phyloP scores from a whole-genome alignment of 1,140 invertebrate genomes.

The Drosophila trapezifrons region DNA sequence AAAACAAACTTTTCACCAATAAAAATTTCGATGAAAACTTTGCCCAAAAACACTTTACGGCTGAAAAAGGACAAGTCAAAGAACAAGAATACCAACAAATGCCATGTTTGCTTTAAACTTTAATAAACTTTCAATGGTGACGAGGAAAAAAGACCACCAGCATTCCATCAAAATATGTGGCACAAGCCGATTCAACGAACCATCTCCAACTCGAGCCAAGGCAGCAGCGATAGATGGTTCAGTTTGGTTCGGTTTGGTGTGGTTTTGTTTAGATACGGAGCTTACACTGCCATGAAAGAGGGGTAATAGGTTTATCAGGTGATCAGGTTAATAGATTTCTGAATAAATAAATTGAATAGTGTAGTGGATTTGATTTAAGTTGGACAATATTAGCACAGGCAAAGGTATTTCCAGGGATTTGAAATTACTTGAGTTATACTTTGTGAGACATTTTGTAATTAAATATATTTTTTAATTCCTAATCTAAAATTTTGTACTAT shows the following conservation, averaged over 20 bases:
- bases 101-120: conserved; percentile 43
- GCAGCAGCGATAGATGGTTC: conserved; percentile 27
- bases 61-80: conserved; percentile 12
- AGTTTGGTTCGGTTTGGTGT: conserved; percentile 28
- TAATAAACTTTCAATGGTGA: conserved; percentile 47
- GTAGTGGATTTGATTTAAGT: neutral
- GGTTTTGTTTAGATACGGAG: conserved; percentile 16
- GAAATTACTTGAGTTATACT: too few relatives aligned
- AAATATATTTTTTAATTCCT: too few relatives aligned
- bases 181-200: conserved; percentile 56
- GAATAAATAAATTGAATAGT: too few relatives aligned
- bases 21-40: neutral
- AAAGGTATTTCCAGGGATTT: too few relatives aligned
- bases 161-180: conserved; percentile 67
- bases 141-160: conserved; percentile 30
- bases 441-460: neutral
- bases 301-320: neutral
- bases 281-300: conserved; percentile 9
- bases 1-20: conserved; percentile 12
- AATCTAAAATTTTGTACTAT: too few relatives aligned
- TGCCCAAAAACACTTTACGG: conserved; percentile 38
- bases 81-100: conserved; percentile 21
- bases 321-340: neutral
- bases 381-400: too few relatives aligned
- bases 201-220: conserved; percentile 41